Evolutionary conservation across 1,140 invertebrate genomes (phyloP).

Genomic region (Lutraria rhynchaena): DNA sequence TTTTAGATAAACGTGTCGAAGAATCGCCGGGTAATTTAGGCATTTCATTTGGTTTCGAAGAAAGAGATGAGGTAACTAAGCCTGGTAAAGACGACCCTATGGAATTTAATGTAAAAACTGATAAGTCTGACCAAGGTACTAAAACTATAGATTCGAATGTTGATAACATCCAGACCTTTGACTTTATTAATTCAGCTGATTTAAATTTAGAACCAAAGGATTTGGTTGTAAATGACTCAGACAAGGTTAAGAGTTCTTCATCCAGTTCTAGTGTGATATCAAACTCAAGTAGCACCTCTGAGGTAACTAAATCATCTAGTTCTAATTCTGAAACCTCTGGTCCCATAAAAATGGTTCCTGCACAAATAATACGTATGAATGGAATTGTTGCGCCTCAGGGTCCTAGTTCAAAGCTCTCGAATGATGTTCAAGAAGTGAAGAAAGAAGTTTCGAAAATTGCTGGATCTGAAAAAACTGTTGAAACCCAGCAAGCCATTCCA

Average conservation of each 20-base stretch:
- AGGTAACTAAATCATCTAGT: conserved; percentile 10
- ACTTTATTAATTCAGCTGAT: conserved; percentile 15
- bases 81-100: conserved; percentile 5
- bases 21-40: conserved; percentile 64
- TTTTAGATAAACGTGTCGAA: conserved; percentile 70
- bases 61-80: conserved; percentile 22
- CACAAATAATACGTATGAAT: conserved; percentile 44
- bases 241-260: conserved; percentile 20
- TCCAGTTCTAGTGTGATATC: conserved; percentile 37
- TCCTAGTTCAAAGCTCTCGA: conserved; percentile 24
- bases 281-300: background rate
- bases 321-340: conserved; percentile 27
- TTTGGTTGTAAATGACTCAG: background rate
- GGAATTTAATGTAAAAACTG: conserved; percentile 9
- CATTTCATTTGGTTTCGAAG: conserved; percentile 74
- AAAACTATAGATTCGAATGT: conserved; percentile 7
- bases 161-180: conserved; percentile 4
- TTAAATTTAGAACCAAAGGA: conserved; percentile 23
- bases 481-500: conserved; percentile 30
- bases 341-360: conserved; percentile 31
- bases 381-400: conserved; percentile 53
- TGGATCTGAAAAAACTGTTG: background rate
- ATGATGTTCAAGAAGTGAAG: conserved; percentile 19
- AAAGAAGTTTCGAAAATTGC: conserved; percentile 13
- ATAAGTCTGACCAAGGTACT: conserved; percentile 22